Evolutionary conservation across 92 coral and sea anemone genomes (phyloP).

Genomic region (Porites cylindrica): DNA sequence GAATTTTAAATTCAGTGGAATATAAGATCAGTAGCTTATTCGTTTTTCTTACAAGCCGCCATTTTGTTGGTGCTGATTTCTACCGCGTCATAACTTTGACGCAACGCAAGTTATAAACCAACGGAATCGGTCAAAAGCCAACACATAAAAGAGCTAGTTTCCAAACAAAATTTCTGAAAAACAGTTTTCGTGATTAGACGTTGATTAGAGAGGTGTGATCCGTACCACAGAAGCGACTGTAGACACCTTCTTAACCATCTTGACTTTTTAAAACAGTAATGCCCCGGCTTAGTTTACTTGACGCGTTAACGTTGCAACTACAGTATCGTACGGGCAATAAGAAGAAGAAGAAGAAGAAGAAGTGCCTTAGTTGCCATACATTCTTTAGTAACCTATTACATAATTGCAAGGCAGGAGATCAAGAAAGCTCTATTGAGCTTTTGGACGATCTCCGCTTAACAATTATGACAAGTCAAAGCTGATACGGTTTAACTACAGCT

Average conservation of each 20-base stretch:
- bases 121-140: neutral
- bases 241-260: neutral
- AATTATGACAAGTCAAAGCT: neutral
- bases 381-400: no score
- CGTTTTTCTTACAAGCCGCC: neutral
- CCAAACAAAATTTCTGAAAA: no score
- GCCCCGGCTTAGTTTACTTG: no score
- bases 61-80: neutral
- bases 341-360: no score
- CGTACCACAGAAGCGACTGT: neutral
- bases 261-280: no score
- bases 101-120: neutral
- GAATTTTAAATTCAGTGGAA: neutral
- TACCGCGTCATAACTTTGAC: neutral
- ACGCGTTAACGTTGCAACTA: neutral
- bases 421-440: no score
- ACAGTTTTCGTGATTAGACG: neutral
- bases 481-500: neutral
- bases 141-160: no score
- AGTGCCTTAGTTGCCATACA: no score
- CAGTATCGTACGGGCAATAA: neutral
- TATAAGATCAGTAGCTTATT: no score
- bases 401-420: no score
- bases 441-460: no score
- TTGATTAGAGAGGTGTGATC: neutral